Evolutionary conservation across 2,797 vertebrate species (phyloP).

Genomic region (Thamnophis elegans): DNA sequence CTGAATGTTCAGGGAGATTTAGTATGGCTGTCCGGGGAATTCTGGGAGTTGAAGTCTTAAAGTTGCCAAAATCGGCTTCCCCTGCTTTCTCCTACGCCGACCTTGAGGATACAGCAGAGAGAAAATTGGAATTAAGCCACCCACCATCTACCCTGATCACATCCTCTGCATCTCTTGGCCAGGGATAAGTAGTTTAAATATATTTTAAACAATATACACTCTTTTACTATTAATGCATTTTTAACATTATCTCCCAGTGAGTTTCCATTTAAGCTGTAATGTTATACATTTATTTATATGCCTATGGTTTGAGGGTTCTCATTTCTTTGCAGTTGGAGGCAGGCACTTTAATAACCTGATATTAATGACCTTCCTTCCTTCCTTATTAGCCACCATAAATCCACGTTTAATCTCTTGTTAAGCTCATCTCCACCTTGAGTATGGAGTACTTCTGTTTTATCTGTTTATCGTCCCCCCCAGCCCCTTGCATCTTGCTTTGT

Average conservation of each 20-base stretch:
- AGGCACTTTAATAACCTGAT: constrained; percentile 37
- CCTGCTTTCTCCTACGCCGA: neutral
- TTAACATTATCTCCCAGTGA: constrained; percentile 35
- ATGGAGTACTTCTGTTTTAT: constrained; percentile 38
- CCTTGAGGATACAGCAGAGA: neutral
- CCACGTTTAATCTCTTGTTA: constrained; percentile 36
- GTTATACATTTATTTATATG: constrained; percentile 27
- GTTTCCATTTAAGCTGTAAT: constrained; percentile 17
- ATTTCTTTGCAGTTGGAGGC: constrained; percentile 12
- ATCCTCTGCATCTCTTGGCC: constrained; percentile 7
- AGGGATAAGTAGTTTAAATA: constrained; percentile 10
- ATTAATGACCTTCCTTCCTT: constrained; percentile 29
- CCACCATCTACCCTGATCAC: neutral
- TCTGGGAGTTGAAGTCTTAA: neutral
- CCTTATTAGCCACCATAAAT: constrained; percentile 46
- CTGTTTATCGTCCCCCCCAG: constrained; percentile 1
- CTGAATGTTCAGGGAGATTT: neutral
- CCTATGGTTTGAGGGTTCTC: constrained; percentile 1
- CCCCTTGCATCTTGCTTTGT: constrained; percentile 15
- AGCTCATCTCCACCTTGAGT: constrained; percentile 39
- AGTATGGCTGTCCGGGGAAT: neutral
- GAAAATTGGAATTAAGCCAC: constrained; percentile 17
- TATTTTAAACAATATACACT: constrained; percentile 34
- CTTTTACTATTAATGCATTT: constrained; percentile 35
- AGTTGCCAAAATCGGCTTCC: neutral